phyloP scores from a whole-genome alignment of 1,140 invertebrate genomes.

The Euura lappo region DNA sequence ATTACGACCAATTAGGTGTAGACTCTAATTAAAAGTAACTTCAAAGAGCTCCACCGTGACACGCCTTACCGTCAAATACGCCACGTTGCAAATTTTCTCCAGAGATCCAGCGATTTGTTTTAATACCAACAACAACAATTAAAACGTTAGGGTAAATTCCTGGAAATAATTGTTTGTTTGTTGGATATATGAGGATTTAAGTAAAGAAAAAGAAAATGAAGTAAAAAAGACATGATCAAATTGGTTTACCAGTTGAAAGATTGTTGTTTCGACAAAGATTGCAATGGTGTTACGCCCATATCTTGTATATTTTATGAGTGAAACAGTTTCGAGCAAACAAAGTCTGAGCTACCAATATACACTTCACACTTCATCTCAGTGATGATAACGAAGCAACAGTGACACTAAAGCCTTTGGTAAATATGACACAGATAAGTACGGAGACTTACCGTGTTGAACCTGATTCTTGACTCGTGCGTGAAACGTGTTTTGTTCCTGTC shows the following conservation, averaged over 20 bases:
- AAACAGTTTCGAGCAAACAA: not conserved
- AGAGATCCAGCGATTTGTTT: too few species aligned
- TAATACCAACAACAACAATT: too few species aligned
- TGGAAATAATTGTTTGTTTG: too few species aligned
- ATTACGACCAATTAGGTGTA: not conserved
- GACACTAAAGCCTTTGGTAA: slow-evolving; percentile 25
- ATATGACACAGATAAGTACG: slow-evolving; percentile 26
- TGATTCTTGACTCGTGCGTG: not conserved
- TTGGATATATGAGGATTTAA: too few species aligned
- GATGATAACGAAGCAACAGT: slow-evolving; percentile 23
- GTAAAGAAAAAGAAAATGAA: too few species aligned
- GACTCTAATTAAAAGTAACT: not conserved
- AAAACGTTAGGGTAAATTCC: too few species aligned
- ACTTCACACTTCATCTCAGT: slow-evolving; percentile 9
- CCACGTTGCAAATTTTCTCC: too few species aligned
- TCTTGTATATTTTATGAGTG: not conserved
- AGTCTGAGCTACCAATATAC: not conserved
- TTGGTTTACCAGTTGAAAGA: too few species aligned
- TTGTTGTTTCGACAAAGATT: too few species aligned
- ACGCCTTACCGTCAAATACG: too few species aligned
- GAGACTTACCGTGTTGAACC: not conserved
- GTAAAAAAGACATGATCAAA: too few species aligned
- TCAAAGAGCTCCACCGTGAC: not conserved
- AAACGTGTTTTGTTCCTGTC: not conserved
- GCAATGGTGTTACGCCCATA: too few species aligned